phyloP scores from a whole-genome alignment of 1,140 invertebrate species.

The Solen grandis region DNA sequence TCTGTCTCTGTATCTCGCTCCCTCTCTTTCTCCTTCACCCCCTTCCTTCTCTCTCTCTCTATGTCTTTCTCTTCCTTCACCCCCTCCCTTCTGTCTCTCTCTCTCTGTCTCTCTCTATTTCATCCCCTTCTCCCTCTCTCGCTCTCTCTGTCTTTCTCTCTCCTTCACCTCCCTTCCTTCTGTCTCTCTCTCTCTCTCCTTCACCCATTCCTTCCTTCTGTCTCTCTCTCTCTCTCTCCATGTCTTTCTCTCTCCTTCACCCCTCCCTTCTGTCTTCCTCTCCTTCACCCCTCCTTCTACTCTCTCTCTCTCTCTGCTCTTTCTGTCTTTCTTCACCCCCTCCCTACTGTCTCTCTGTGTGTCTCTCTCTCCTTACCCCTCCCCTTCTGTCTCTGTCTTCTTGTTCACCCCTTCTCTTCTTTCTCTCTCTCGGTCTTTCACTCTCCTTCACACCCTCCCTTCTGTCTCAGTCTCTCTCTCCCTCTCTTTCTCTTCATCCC shows the following conservation, averaged over 20 bases:
- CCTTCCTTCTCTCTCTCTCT: neutral
- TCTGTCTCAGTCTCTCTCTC: too few relatives aligned
- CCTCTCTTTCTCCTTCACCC: too few relatives aligned
- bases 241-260: neutral
- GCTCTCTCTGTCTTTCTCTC: neutral
- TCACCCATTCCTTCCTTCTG: neutral
- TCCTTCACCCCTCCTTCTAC: conserved; percentile 5
- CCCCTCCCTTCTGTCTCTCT: neutral
- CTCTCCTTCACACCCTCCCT: too few relatives aligned
- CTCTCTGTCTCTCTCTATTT: neutral
- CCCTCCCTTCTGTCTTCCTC: neutral
- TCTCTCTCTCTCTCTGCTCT: neutral
- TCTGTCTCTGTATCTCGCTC: neutral
- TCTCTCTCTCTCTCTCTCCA: neutral
- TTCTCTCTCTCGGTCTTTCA: too few relatives aligned
- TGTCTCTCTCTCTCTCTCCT: neutral
- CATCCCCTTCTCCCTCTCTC: neutral
- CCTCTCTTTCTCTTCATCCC: too few relatives aligned
- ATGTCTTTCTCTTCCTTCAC: neutral
- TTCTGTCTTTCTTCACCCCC: neutral
- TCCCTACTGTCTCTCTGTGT: neutral
- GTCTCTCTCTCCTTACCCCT: neutral
- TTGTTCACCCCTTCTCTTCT: too few relatives aligned
- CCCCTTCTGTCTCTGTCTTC: too few relatives aligned
- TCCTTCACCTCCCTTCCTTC: neutral